phyloP scores from a whole-genome alignment of 2,888 invertebrate species.

The Oeneis ivallda region DNA sequence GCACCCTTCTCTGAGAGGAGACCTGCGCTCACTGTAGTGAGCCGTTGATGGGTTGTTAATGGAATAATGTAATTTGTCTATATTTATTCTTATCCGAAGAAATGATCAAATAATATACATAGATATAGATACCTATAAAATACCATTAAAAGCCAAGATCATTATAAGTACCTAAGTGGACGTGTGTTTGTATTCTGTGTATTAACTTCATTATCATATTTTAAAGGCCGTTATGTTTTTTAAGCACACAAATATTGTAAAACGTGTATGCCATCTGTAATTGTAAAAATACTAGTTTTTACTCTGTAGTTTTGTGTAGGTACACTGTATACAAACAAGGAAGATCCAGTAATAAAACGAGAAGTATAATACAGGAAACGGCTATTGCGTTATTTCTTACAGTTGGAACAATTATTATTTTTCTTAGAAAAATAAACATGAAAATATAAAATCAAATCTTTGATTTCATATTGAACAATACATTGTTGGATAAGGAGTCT shows the following conservation, averaged over 20 bases:
- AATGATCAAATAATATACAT: background rate
- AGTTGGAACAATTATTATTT: too few relatives aligned
- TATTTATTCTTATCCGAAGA: background rate
- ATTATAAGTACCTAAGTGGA: conserved; percentile 19
- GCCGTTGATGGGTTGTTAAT: too few relatives aligned
- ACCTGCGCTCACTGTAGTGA: too few relatives aligned
- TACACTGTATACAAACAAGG: background rate
- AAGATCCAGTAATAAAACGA: background rate
- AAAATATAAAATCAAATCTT: too few relatives aligned
- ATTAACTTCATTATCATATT: conserved; percentile 33
- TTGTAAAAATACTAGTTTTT: background rate
- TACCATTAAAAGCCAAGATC: conserved; percentile 17
- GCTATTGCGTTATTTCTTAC: too few relatives aligned
- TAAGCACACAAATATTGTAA: conserved; percentile 10
- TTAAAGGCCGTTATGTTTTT: conserved; percentile 36
- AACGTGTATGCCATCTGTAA: conserved; percentile 3
- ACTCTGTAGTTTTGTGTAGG: background rate
- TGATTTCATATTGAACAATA: too few relatives aligned
- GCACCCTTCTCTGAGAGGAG: too few relatives aligned
- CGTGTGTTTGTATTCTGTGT: conserved; percentile 17
- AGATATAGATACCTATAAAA: conserved; percentile 8
- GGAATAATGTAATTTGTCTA: background rate
- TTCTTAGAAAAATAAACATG: too few relatives aligned
- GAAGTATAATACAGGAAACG: background rate
- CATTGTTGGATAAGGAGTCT: too few relatives aligned